Base-by-base conservation (phyloP, 2,113 vertebrate species). In the Gambusia holbrooki region DNA sequence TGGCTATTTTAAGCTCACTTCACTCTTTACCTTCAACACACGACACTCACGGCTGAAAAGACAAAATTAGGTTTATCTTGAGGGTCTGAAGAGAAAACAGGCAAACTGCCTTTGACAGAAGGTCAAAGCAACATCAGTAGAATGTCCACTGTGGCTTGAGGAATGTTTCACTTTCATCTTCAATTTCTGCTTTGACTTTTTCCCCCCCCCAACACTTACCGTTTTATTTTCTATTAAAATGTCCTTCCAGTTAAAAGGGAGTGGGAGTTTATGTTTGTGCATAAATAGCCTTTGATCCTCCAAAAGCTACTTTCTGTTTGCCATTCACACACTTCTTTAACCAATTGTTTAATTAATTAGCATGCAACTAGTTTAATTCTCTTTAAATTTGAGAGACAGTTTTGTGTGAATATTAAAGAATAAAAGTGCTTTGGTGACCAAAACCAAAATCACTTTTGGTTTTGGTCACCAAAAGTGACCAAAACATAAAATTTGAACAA, bases 51-150 rank as follows among this genome's bases (percentile, higher is more conserved):
- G 60, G 79, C 80, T 82, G 85, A 84, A 83, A 82, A 66, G 79
- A 84, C 79, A 74, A 66, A 90, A 72, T 82, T 67, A 76, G 80
- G 45, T 88, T 76, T 82, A 65, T 84, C 88, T 87, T 83, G 79
- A 72, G 84, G 84, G 79, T 25, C n/a, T 80, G 74, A 74, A 78
- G 61, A 74, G 74, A 69, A 51, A 70, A 76, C 33, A 65, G 48
- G 67, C 74, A 76, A 71, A 74, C 71, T 77, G 65, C 48, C 69
- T 85, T 73, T 76, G 71, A 85, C 63, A 29, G 78, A 85, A 87
- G 87, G 89, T 90, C 86, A 85, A 77, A 42, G 45, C 62, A 70
- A 69, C 61, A 0, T 79, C 77, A 84, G 67, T 37, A 80, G 71
- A 68, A 82, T 72, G 80, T 85, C 70, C 75, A 70, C 35, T n/a